Evolutionary conservation across 2,113 vertebrate species (phyloP), one percentile per base, ranked within the genome.

Genomic region (Tetrax tetrax): DNA sequence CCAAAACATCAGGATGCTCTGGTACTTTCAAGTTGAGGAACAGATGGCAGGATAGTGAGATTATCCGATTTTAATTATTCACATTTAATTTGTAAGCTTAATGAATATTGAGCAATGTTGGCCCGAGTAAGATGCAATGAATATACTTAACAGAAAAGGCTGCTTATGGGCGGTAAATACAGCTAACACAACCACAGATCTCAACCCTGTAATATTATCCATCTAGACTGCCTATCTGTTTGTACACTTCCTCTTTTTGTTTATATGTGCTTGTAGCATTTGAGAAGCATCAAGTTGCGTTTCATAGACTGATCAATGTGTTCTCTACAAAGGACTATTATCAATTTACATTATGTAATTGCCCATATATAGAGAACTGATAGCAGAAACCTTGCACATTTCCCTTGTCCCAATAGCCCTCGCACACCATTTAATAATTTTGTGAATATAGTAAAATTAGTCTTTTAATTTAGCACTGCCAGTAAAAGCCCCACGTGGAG

Each of bases 81-180:
- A 74, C 48, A 78, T 93, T 95, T 96, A 86, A 90, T 96, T 96
- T 90, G 35, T 87, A 88, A 53, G 25, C 43, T 57, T 88, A 83
- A 89, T 90, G 60, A 94, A 86, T 93, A 93, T 25, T 75, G 71
- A 92, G 38, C 64, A 86, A 14, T 7, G 35, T 71, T 94, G 85
- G 68, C 88, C 92, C 2, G 5, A 83, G 47, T 47, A 88, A 86
- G 43, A 70, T 74, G 59, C 64, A 81, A 69, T 56, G 82, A 88
- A 68, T 83, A 69, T 72, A 53, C 24, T 89, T 72, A 76, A 56
- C 1, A 3, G 61, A 38, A 78, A 93, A 75, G 90, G n/a, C 24
- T 74, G 22, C 7, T 88, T 83, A 28, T 28, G 48, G 76, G 27
- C 22, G 60, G 22, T 70, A 91, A 88, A 71, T 63, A 87, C 29